These are phyloP conservation scores for Loxodonta africana DNA, from an alignment of 2,113 vertebrate genomes.

Conservation along the genomic window DNA sequence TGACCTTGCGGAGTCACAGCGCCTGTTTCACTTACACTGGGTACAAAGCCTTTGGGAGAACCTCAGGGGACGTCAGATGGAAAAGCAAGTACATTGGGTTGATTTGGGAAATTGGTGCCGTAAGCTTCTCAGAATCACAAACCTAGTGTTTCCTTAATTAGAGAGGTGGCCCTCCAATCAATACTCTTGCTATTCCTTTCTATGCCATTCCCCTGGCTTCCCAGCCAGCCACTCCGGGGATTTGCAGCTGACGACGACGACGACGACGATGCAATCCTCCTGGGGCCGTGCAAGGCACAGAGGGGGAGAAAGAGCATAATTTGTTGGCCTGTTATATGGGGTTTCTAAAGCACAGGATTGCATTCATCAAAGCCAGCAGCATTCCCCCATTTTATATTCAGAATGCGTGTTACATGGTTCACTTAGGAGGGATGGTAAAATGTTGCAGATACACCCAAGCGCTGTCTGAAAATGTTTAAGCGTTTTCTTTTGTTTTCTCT, in stretches of 20 bases:
- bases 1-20: neutral
- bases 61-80: conserved; percentile 66
- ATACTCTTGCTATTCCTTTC: conserved; percentile 73
- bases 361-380: conserved; percentile 71
- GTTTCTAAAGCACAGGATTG: conserved; percentile 57
- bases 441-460: conserved; percentile 76
- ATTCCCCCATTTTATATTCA: conserved; percentile 54
- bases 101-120: conserved; percentile 78
- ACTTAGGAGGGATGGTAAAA: conserved; percentile 37
- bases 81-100: conserved; percentile 64
- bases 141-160: conserved; percentile 77
- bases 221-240: conserved; percentile 63
- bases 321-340: conserved; percentile 73
- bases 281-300: conserved; percentile 50
- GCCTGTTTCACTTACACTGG: conserved; percentile 49
- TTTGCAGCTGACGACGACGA: conserved; percentile 54
- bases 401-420: neutral
- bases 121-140: conserved; percentile 70
- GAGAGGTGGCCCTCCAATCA: conserved; percentile 77
- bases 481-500: conserved; percentile 70
- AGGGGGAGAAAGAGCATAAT: conserved; percentile 40
- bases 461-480: conserved; percentile 84
- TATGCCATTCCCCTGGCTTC: conserved; percentile 47
- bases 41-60: conserved; percentile 66
- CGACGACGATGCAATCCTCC: conserved; percentile 45